These are phyloP conservation scores for Balanococcus diminutus DNA, from an alignment of 2,888 invertebrate species.

Conservation along the genomic window DNA sequence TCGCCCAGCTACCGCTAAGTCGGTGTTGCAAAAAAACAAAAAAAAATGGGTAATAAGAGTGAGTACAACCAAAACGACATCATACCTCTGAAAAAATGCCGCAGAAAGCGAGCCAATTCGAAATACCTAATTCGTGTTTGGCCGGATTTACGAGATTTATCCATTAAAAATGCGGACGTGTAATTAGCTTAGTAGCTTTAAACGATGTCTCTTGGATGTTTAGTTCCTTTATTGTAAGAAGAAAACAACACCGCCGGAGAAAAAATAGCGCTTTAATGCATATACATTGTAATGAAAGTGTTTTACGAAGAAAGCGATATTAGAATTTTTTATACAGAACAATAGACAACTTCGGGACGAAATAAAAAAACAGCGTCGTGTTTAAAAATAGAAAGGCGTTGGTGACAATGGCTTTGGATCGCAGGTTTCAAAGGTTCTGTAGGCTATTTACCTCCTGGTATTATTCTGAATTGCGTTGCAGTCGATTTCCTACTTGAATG, in stretches of 20 bases:
- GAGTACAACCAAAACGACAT: not conserved
- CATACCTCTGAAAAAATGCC: not conserved
- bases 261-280: not conserved
- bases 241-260: no score
- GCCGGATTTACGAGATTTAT: slow-evolving; percentile 4
- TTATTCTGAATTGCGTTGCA: no score
- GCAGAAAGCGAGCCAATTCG: not conserved
- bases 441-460: not conserved
- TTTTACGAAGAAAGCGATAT: slow-evolving; percentile 5
- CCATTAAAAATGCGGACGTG: not conserved
- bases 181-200: not conserved
- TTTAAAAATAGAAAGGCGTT: not conserved
- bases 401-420: not conserved
- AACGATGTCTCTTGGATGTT: not conserved
- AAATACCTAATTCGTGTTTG: not conserved
- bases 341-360: not conserved
- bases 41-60: not conserved
- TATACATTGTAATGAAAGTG: not conserved
- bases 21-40: not conserved
- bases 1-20: not conserved
- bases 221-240: not conserved
- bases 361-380: not conserved
- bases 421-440: not conserved
- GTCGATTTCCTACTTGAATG: no score
- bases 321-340: not conserved